Evolutionary conservation across 2,113 vertebrate species (phyloP), one percentile per base, ranked within the genome.

Genomic region (Heteronetta atricapilla): DNA sequence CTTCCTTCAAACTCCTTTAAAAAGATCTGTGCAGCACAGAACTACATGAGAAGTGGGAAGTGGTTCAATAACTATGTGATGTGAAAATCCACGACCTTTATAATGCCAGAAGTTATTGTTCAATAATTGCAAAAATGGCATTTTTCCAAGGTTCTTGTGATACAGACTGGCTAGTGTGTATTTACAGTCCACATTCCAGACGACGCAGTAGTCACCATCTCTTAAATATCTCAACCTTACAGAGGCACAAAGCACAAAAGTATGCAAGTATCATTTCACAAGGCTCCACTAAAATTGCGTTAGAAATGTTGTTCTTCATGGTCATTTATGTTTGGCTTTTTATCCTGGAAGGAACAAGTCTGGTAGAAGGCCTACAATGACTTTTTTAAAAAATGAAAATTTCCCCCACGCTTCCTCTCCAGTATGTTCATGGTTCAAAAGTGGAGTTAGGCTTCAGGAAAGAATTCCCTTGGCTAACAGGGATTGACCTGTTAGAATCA

Each of bases 171-270:
- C 38, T 29, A 42, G 28, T 19, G 58, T 6, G 7, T 50, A 11
- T 21, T 78, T 56, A 20, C 31, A 68, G 66, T 10, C 34, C 55
- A 4, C 40, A 25, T 5, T 81, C 23, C 60, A 6, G n/a, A 38
- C 53, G 8, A 23, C 0, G 6, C 53, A 28, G 21, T 4, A 12
- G 4, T 67, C 59, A 66, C 6, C 0, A 5, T 23, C 19, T 63
- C 79, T 40, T 81, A 84, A 55, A 16, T 12, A 60, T 1, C 59
- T 14, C 53, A 55, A 28, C 0, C 36, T n/a, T 2, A 28, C 68
- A 76, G 28, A 88, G 48, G 11, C 28, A 17, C 3, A 4, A 87
- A 67, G 20, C 53, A 81, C 50, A 23, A 26, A 31, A 46, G 31
- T 6, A 2, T 3, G 1, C 0, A 31, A 44, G 58, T 8, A 15